Evolutionary conservation across 1,140 invertebrate genomes (phyloP).

Genomic region (Lethrus apterus): DNA sequence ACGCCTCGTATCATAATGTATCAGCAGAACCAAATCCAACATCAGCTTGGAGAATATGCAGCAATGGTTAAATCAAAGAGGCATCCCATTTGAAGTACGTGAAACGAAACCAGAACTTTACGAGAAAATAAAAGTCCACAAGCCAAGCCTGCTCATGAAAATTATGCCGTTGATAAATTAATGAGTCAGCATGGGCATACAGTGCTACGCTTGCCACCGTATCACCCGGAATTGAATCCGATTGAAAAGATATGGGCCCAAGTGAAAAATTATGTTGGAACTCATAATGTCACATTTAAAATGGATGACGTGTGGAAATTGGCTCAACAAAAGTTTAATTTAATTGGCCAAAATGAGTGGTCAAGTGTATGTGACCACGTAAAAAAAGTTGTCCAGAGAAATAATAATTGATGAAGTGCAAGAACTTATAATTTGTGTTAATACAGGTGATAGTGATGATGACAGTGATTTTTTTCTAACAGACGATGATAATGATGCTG

Average conservation of each 20-base stretch:
- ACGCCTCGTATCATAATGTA: conserved; percentile 9
- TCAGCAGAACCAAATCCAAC: conserved; percentile 23
- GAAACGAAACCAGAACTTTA: conserved; percentile 10
- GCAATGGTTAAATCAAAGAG: conserved; percentile 24
- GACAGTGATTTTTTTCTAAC: too few relatives aligned
- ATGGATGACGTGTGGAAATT: too few relatives aligned
- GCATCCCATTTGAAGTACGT: conserved; percentile 15
- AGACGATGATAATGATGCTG: too few relatives aligned
- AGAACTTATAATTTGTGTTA: too few relatives aligned
- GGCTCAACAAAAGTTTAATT: too few relatives aligned
- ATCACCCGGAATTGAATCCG: conserved; percentile 12
- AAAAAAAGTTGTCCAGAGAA: too few relatives aligned
- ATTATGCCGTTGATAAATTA: conserved; percentile 28
- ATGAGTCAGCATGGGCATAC: conserved; percentile 17
- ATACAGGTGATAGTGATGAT: too few relatives aligned
- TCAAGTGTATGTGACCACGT: too few relatives aligned
- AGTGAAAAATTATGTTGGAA: background rate
- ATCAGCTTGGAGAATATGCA: conserved; percentile 25
- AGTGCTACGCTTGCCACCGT: conserved; percentile 14
- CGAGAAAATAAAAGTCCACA: conserved; percentile 12
- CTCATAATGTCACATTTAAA: background rate
- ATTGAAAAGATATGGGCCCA: conserved; percentile 17
- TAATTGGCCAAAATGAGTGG: too few relatives aligned
- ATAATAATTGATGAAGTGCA: too few relatives aligned
- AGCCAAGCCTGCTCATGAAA: conserved; percentile 7